Evolutionary conservation across 2,797 vertebrate genomes (phyloP).

Genomic region (Fundulus diaphanus): DNA sequence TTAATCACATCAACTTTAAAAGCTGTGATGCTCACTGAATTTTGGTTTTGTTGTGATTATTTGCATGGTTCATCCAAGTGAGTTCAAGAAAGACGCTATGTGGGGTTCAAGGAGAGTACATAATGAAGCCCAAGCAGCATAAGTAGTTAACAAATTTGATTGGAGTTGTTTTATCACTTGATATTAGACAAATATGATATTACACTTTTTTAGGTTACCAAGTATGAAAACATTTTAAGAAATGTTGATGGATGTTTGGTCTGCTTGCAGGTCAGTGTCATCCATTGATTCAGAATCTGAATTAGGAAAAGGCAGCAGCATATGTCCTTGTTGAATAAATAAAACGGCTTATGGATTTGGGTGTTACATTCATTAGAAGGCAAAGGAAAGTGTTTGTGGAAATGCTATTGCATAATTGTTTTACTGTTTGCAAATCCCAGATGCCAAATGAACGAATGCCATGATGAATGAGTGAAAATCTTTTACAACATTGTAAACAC

Average conservation of each 20-base stretch:
- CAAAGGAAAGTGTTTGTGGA: neutral
- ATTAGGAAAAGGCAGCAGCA: neutral
- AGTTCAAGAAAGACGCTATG: neutral
- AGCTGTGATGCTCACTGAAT: neutral
- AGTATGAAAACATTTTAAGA: neutral
- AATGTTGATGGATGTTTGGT: neutral
- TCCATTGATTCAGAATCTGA: constrained; percentile 2
- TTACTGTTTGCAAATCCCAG: neutral
- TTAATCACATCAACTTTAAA: neutral
- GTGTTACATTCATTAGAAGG: neutral
- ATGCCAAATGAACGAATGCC: neutral
- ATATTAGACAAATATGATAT: neutral
- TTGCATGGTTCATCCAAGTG: neutral
- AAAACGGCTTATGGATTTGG: neutral
- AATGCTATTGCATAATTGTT: neutral
- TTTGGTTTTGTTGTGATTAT: neutral
- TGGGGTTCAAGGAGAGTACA: neutral
- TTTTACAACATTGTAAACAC: neutral
- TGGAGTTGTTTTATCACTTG: neutral
- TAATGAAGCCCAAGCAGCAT: neutral
- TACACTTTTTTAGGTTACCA: no score
- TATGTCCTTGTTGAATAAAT: neutral
- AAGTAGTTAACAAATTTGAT: neutral
- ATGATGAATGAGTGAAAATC: neutral
- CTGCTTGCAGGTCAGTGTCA: neutral